A percentile compares a stretch with the other conserved stretches of the same genome.
Conservation (phyloP, 2,797 vertebrate species). For the Margarornis squamiger region DNA sequence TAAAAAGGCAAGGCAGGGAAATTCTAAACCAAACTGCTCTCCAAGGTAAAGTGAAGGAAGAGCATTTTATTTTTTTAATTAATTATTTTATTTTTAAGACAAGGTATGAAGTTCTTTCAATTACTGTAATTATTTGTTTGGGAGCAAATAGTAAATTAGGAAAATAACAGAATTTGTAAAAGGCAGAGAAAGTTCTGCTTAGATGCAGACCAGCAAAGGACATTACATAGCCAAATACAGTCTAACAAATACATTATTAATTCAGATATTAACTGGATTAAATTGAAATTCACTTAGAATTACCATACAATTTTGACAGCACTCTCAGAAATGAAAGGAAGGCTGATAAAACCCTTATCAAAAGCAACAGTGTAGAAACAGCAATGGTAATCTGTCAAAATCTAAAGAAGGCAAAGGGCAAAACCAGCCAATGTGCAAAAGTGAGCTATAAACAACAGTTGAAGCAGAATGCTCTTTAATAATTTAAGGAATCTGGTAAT, state of each 20-base stretch:
- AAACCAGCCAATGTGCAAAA: neutral
- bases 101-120: neutral
- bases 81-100: neutral
- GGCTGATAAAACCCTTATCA: neutral
- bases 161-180: neutral
- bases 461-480: constrained; percentile 31
- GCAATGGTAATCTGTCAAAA: neutral
- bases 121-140: neutral
- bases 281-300: neutral
- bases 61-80: neutral
- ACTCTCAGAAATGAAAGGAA: neutral
- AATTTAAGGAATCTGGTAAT: constrained; percentile 25
- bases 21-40: neutral
- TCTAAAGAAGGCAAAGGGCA: constrained; percentile 1
- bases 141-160: neutral
- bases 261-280: neutral
- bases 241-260: neutral
- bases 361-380: neutral
- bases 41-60: neutral
- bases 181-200: neutral
- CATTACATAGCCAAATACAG: neutral
- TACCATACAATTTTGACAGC: neutral
- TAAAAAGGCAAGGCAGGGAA: neutral
- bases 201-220: neutral
- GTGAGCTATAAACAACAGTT: constrained; percentile 15